Conservation (phyloP, 1,140 invertebrate species). For the Lordiphosa mommai region DNA sequence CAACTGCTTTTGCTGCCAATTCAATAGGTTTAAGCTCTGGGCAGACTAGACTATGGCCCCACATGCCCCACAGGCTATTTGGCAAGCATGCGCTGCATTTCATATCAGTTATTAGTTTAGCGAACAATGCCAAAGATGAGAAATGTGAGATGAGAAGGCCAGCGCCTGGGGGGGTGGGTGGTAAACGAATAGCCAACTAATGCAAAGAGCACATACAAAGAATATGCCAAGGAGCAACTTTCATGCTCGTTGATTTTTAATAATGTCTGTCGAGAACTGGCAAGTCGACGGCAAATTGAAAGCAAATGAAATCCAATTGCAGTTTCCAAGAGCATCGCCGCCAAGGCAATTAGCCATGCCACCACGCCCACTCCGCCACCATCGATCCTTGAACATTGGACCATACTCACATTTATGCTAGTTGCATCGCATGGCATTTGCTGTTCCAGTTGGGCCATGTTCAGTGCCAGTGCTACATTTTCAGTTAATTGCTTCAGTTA, state of each 20-base stretch:
- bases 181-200: not conserved
- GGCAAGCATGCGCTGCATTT: slow-evolving; percentile 50
- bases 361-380: slow-evolving; percentile 16
- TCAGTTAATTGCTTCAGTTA: slow-evolving; percentile 70
- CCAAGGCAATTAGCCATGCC: slow-evolving; percentile 61
- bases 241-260: slow-evolving; percentile 31
- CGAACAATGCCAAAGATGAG: slow-evolving; percentile 9
- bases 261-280: slow-evolving; percentile 35
- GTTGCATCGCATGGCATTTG: slow-evolving; percentile 73
- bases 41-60: slow-evolving; percentile 8
- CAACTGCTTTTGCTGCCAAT: slow-evolving; percentile 26
- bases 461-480: slow-evolving; percentile 66
- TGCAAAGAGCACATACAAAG: not conserved
- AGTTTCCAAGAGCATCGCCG: slow-evolving; percentile 18
- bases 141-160: slow-evolving; percentile 1
- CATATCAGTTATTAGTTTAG: slow-evolving; percentile 54
- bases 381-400: not conserved
- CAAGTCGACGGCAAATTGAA: slow-evolving; percentile 62
- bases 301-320: slow-evolving; percentile 63
- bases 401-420: slow-evolving; percentile 71
- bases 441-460: slow-evolving; percentile 74
- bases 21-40: slow-evolving; percentile 39
- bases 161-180: too few species aligned
- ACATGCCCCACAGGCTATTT: slow-evolving; percentile 19
- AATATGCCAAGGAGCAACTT: slow-evolving; percentile 39